These are phyloP conservation scores for Pelusios castaneus DNA, from an alignment of 2,113 vertebrate genomes.

Conservation along the genomic window DNA sequence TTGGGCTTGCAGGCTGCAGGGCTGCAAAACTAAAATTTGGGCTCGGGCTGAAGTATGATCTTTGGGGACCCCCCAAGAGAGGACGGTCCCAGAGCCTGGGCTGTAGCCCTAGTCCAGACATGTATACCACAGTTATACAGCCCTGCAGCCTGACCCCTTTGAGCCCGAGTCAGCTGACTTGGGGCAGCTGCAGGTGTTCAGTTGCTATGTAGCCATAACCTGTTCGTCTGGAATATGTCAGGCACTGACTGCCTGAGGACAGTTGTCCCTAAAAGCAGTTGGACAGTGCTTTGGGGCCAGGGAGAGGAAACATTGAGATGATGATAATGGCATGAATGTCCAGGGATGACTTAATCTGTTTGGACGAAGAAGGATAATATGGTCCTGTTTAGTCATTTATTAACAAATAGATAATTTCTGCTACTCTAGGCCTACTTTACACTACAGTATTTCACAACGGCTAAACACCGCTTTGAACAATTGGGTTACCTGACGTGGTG, in stretches of 20 bases:
- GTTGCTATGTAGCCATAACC: neutral
- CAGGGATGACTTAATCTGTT: neutral
- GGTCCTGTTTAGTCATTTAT: neutral
- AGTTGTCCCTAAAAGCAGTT: neutral
- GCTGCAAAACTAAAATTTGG: neutral
- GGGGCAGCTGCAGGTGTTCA: neutral
- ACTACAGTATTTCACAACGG: neutral
- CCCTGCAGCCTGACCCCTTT: neutral
- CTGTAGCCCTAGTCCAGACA: neutral
- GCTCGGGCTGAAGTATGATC: neutral
- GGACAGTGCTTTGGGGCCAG: neutral
- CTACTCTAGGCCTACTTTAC: neutral
- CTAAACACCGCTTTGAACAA: neutral
- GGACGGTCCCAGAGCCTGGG: neutral
- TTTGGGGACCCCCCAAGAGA: neutral
- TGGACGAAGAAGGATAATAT: neutral
- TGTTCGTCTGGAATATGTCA: neutral
- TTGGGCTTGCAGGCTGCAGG: neutral
- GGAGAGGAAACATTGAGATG: neutral
- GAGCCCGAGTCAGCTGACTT: neutral
- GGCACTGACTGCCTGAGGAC: neutral
- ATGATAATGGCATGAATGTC: neutral
- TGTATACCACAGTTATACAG: neutral
- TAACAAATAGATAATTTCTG: neutral
- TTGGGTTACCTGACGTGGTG: neutral